These are phyloP conservation scores for Scaptomyza flava DNA, from an alignment of 2,888 invertebrate genomes.

Conservation along the genomic window DNA sequence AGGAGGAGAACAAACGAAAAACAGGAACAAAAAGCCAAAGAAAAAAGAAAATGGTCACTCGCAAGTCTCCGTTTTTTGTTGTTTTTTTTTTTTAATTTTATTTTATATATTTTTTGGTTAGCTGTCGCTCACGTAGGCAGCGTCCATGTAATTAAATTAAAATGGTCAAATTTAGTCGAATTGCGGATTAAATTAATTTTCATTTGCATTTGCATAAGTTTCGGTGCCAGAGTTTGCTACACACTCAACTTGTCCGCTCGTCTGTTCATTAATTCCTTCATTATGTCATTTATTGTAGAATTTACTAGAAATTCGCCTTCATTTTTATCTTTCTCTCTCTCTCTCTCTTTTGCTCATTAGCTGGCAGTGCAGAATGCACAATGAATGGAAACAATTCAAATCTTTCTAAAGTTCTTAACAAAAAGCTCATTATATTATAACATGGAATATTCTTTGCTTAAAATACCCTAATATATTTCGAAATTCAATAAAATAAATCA, in stretches of 20 bases:
- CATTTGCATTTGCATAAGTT: slow-evolving; percentile 85
- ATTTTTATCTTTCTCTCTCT: slow-evolving; percentile 35
- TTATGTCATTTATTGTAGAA: slow-evolving; percentile 74
- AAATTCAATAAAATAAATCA: neutral
- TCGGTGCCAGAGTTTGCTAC: slow-evolving; percentile 32
- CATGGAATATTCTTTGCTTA: no score
- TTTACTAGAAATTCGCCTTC: slow-evolving; percentile 60
- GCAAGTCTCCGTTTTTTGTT: slow-evolving; percentile 50
- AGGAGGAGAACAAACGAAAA: slow-evolving; percentile 4
- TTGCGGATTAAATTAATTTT: slow-evolving; percentile 84
- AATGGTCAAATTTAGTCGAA: slow-evolving; percentile 83
- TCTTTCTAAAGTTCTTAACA: no score
- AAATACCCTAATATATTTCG: neutral
- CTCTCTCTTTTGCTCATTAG: slow-evolving; percentile 22
- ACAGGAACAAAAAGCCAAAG: neutral
- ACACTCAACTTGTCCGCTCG: slow-evolving; percentile 20
- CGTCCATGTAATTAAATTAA: slow-evolving; percentile 84
- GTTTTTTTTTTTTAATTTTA: slow-evolving; percentile 2
- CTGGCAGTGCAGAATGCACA: slow-evolving; percentile 10
- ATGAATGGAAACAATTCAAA: slow-evolving; percentile 18
- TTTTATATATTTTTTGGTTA: slow-evolving; percentile 61
- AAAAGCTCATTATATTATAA: neutral
- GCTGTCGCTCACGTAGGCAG: slow-evolving; percentile 83
- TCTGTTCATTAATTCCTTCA: slow-evolving; percentile 73
- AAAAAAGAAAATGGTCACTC: slow-evolving; percentile 53